Percentiles rank a stretch among this genome's conserved stretches.
Evolutionary conservation across 2,113 vertebrate species (phyloP).

Genomic region (Coryphaenoides rupestris): DNA sequence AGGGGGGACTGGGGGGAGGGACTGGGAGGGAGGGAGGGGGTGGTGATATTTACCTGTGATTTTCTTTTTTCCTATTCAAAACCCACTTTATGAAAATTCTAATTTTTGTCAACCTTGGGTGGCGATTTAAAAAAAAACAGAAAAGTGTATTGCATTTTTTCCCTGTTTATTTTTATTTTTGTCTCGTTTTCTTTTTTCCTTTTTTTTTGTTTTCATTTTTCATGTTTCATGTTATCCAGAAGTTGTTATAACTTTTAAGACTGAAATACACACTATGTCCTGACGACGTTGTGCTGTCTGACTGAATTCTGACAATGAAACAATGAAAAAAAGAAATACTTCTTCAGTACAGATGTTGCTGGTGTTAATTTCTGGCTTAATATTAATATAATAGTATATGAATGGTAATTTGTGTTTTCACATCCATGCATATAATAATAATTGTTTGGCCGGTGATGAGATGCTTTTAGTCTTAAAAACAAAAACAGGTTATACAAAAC

Average conservation of each 20-base stretch:
- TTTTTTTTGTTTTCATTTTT: constrained; percentile 14
- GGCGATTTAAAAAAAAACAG: constrained; percentile 36
- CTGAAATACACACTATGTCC: constrained; percentile 78
- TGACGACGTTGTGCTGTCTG: constrained; percentile 33
- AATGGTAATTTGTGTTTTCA: too few species aligned
- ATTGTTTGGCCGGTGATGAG: too few species aligned
- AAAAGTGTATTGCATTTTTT: background rate
- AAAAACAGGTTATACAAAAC: too few species aligned
- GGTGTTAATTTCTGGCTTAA: background rate
- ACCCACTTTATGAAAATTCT: constrained; percentile 55
- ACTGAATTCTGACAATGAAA: background rate
- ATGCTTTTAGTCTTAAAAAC: too few species aligned
- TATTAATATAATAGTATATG: background rate
- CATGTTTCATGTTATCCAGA: constrained; percentile 75
- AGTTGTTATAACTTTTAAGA: constrained; percentile 73
- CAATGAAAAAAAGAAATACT: background rate
- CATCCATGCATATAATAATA: too few species aligned
- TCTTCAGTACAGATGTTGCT: background rate
- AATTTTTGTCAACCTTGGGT: constrained; percentile 59
- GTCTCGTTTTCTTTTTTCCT: constrained; percentile 2
- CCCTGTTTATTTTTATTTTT: constrained; percentile 44
- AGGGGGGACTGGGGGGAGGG: background rate
- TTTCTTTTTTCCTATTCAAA: constrained; percentile 56
- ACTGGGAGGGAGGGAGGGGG: background rate
- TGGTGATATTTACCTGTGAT: constrained; percentile 52